Base-by-base conservation (phyloP, 2,113 vertebrate species). In the Amazona vittata region DNA sequence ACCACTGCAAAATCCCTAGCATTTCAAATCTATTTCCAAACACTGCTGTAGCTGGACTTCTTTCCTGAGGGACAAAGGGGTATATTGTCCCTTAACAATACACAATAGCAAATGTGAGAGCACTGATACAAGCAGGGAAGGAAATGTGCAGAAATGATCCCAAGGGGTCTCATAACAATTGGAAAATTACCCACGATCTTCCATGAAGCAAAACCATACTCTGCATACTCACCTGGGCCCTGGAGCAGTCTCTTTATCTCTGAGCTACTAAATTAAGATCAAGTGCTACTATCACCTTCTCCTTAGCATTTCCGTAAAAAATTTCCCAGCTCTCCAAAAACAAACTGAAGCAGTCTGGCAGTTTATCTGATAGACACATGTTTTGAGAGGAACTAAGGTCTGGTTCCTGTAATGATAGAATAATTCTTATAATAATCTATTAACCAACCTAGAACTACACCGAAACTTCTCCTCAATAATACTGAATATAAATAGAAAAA, bases 11-110 rank as follows among this genome's bases (percentile, higher is more conserved):
- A 94, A 86, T 37, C 19, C 29, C 55, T 90, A 78, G 41, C 46
- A 78, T 35, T 88, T 86, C 50, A 81, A 78, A 70, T 60, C 43
- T 70, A 17, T 60, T 89, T 89, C 64, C 74, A 74, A 52, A 84
- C 17, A 62, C 31, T 89, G 69, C 15, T 82, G 47, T 64, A 25
- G 26, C 39, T 84, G 70, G 35, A 43, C 25, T 84, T 93, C 76
- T 63, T 84, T 89, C 81, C 62, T 84, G 37, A 92, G 33, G 57
- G 73, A 86, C 60, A 94, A 91, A 95, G 57, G 52, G 88, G 31
- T 86, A 71, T 15, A 18, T 25, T 81, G 39, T 14, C 33, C 55
- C 12, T 59, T 59, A 33, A 59, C 33, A 59, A n/a, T 59, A 59
- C n/a, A n/a, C 55, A 59, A n/a, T 22, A n/a, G 21, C 33, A n/a